Evolutionary conservation across 2,888 invertebrate species (phyloP), one percentile per base, ranked within the genome.

Genomic region (Argyresthia albistria): DNA sequence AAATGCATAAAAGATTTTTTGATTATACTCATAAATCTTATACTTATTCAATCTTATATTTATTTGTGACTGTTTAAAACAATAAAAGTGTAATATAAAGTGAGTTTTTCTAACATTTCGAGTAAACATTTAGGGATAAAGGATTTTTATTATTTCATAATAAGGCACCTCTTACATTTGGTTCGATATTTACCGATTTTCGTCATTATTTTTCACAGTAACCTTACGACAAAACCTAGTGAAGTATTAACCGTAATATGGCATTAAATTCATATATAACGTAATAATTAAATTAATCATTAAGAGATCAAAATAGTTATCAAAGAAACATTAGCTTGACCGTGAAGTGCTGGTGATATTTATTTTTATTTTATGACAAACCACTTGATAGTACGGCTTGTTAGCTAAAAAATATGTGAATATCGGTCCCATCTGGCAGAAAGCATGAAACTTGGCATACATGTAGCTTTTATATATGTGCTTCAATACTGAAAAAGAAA

Each of bases 191-290:
- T 42, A 42, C 25, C 12, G 16, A 16, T 45, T 43, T 43, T 35
- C 14, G 47, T 35, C 14, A 25, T 25, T 25, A 2, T 25, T 25
- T 25, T 25, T 25, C 14, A 42, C 15, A 53, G 39, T 37, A 52
- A 16, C 10, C n/a, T 39, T 11, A 39, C n/a, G 39, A 11, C 39
- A 9, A 43, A 50, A 45, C 43, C 46, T 45, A 50, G 46, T 54
- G 56, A 54, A 72, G 72, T 69, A 69, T 76, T 78, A 75, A 83
- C 76, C 77, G 76, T 87, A 87, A 84, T 87, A 87, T 87, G 86
- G 86, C 86, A 81, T 83, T 82, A 71, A 73, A 67, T 77, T 81
- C 69, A 81, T 83, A 81, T 80, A 80, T 80, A 78, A 71, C 73
- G 70, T 66, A 69, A 72, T 73, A 77, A 25, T 83, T 80, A 82